Conservation (phyloP, 2,888 invertebrate genomes). For the Ichneumon xanthorius region DNA sequence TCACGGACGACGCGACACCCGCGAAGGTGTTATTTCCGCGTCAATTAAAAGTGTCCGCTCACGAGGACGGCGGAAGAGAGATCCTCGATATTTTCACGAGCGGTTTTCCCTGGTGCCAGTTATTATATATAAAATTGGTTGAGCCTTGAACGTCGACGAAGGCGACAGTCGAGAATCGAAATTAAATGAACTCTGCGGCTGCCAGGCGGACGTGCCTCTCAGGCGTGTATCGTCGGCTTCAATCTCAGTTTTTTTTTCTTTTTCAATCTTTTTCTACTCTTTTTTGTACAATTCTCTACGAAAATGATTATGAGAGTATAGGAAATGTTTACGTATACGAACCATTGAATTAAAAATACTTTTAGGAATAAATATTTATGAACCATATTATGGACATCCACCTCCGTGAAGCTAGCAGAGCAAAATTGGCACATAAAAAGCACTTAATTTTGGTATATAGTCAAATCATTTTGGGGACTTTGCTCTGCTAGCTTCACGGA, state of each 20-base stretch:
- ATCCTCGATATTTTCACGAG: neutral
- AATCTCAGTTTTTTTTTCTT: conserved; percentile 28
- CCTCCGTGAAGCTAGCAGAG: no score
- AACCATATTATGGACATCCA: no score
- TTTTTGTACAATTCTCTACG: no score
- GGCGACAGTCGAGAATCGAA: conserved; percentile 40
- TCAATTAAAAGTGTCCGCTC: conserved; percentile 30
- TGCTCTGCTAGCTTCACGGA: no score
- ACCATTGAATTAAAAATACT: no score
- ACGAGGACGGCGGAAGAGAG: neutral
- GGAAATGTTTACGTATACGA: no score
- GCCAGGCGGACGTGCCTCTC: conserved; percentile 18
- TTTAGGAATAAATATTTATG: no score
- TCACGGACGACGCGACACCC: neutral
- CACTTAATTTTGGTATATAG: no score
- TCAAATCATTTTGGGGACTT: no score
- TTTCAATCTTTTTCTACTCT: conserved; percentile 6
- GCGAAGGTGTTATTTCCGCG: conserved; percentile 22
- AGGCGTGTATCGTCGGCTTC: conserved; percentile 12
- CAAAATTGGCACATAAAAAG: no score
- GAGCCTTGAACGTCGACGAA: conserved; percentile 6
- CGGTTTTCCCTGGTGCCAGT: neutral
- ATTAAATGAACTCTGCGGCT: conserved; percentile 51
- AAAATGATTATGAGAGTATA: no score
- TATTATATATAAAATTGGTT: neutral